Percentiles rank a stretch among this genome's conserved stretches.
Conservation (phyloP, 2,888 invertebrate genomes). For the Cyaniris semiargus region DNA sequence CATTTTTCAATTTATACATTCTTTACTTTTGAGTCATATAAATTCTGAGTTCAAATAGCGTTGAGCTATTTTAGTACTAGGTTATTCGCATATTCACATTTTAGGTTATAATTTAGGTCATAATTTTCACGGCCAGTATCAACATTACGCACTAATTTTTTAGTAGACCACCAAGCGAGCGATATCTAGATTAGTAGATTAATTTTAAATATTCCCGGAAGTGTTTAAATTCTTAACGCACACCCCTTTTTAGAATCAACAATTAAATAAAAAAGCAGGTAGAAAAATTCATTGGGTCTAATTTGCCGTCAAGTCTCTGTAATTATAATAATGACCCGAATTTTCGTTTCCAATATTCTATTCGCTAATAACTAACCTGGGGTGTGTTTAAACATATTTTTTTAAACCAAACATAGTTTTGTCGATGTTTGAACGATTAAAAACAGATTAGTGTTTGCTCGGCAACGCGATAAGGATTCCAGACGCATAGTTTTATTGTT, state of each 20-base stretch:
- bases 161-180: conserved; percentile 22
- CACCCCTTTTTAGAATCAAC: conserved; percentile 31
- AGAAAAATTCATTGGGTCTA: conserved; percentile 46
- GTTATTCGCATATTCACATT: not conserved
- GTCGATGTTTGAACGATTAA: conserved; percentile 62
- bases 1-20: not conserved
- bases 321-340: conserved; percentile 75
- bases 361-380: conserved; percentile 61
- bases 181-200: not conserved
- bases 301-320: conserved; percentile 59
- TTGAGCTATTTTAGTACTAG: not conserved
- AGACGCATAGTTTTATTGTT: conserved; percentile 60
- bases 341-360: conserved; percentile 63
- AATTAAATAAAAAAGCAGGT: conserved; percentile 40
- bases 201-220: conserved; percentile 27
- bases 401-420: conserved; percentile 44
- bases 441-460: conserved; percentile 59
- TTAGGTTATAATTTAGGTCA: not conserved
- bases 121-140: not conserved
- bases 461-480: conserved; percentile 55
- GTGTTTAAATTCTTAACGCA: conserved; percentile 24
- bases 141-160: not conserved
- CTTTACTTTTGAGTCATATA: not conserved
- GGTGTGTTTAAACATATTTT: conserved; percentile 45
- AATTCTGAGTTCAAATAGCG: not conserved